phyloP scores from a whole-genome alignment of 2,888 invertebrate species.

The Hemaris fuciformis region DNA sequence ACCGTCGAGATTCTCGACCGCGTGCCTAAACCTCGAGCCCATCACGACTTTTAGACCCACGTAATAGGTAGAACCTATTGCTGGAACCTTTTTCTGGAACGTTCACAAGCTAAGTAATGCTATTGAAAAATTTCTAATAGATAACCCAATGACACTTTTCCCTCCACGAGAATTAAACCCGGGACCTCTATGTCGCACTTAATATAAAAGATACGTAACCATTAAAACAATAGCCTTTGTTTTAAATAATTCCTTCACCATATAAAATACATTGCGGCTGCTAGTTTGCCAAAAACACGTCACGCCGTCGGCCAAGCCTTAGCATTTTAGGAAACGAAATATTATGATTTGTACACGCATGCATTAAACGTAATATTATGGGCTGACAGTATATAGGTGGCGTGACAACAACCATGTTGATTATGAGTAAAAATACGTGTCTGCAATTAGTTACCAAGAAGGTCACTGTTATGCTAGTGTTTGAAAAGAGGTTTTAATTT shows the following conservation, averaged over 20 bases:
- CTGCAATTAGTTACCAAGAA: background rate
- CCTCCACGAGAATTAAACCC: too few species aligned
- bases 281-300: background rate
- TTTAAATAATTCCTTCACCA: background rate
- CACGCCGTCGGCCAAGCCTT: slow-evolving; percentile 3
- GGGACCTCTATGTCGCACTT: too few species aligned
- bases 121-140: too few species aligned
- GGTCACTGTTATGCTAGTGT: background rate
- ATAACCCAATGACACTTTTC: too few species aligned
- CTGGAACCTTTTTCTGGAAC: too few species aligned
- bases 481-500: background rate
- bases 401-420: background rate
- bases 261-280: background rate
- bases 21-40: too few species aligned
- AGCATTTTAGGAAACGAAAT: background rate
- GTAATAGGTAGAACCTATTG: too few species aligned
- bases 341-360: background rate
- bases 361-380: background rate
- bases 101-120: too few species aligned
- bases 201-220: too few species aligned
- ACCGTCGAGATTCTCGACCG: too few species aligned
- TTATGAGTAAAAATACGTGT: background rate
- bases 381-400: background rate
- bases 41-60: too few species aligned
- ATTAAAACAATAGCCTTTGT: background rate